These are phyloP conservation scores for Brachionus calyciflorus DNA, from an alignment of 1,140 invertebrate species.

Conservation along the genomic window DNA sequence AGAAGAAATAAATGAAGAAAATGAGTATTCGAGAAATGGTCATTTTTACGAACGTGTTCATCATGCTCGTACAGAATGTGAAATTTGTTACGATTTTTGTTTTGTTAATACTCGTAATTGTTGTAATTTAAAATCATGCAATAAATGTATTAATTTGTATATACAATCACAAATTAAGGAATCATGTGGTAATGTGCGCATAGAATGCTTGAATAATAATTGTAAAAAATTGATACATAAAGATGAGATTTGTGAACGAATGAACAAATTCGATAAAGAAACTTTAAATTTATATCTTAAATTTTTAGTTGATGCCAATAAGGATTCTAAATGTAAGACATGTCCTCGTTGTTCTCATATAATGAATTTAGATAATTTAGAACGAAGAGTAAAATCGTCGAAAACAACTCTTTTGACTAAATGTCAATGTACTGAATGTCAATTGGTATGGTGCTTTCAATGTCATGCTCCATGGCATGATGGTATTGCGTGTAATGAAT, in stretches of 20 bases:
- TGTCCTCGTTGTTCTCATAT: conserved; percentile 60
- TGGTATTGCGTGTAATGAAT: conserved; percentile 59
- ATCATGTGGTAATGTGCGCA: conserved; percentile 50
- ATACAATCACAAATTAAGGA: conserved; percentile 48
- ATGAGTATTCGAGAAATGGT: not conserved
- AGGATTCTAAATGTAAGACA: conserved; percentile 58
- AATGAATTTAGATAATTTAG: conserved; percentile 47
- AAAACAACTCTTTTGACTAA: conserved; percentile 50
- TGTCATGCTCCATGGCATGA: conserved; percentile 62
- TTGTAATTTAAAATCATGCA: conserved; percentile 50
- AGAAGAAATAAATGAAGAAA: not conserved
- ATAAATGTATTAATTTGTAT: conserved; percentile 50
- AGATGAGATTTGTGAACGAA: conserved; percentile 56
- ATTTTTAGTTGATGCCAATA: conserved; percentile 58
- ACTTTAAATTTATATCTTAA: conserved; percentile 55
- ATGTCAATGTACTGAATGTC: conserved; percentile 55
- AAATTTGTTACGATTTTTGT: not conserved
- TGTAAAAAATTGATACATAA: conserved; percentile 55
- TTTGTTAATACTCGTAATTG: conserved; percentile 46
- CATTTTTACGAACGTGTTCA: not conserved
- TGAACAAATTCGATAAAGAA: conserved; percentile 49
- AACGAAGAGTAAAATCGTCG: too few species aligned
- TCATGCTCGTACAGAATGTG: not conserved
- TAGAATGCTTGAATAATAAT: conserved; percentile 55
- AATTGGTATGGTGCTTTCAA: conserved; percentile 60